phyloP scores from a whole-genome alignment of 2,113 vertebrate genomes.

The Atlantisia rogersi region DNA sequence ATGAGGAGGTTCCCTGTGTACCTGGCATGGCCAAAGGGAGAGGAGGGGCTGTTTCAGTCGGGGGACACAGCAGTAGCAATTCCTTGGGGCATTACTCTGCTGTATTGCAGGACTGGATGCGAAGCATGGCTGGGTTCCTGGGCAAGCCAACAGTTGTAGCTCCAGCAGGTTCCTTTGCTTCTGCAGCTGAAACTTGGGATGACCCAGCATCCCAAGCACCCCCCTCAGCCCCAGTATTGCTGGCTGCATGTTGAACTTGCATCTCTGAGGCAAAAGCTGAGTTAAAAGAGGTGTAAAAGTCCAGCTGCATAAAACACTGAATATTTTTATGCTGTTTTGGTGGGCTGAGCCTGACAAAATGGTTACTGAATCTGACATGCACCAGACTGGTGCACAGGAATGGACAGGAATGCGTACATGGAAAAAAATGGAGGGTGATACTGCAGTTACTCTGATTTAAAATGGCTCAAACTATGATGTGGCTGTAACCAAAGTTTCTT shows the following conservation, averaged over 20 bases:
- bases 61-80: background rate
- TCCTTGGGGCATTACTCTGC: background rate
- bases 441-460: background rate
- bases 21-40: background rate
- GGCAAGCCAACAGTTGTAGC: background rate
- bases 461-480: background rate
- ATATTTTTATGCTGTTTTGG: background rate
- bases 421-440: background rate
- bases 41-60: background rate
- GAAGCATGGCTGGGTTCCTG: background rate
- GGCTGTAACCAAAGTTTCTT: background rate
- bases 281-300: background rate
- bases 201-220: background rate
- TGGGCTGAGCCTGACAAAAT: background rate
- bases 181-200: background rate
- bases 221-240: fast-evolving
- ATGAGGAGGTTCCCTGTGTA: fast-evolving
- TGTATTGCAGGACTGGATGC: background rate
- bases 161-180: background rate
- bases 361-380: background rate
- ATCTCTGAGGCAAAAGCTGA: background rate
- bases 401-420: background rate
- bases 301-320: background rate
- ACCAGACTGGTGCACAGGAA: background rate
- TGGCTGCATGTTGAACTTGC: background rate